Evolutionary conservation across 2,888 invertebrate genomes (phyloP).

Genomic region (Drosophila fulvimacula): DNA sequence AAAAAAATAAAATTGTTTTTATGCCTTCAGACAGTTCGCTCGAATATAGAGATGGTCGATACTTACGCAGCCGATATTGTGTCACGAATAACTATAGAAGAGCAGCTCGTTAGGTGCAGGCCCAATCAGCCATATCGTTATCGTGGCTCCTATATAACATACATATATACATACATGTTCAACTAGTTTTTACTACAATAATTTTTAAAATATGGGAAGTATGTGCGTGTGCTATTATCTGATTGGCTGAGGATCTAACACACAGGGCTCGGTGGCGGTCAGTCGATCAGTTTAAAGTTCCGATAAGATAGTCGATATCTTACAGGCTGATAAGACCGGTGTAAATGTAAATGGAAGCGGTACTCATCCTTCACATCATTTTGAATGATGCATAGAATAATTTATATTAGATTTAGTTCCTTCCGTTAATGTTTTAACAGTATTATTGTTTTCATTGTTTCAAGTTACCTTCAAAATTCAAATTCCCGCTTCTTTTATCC

Average conservation of each 20-base stretch:
- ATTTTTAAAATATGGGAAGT: background rate
- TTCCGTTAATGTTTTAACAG: background rate
- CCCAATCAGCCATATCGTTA: conserved; percentile 10
- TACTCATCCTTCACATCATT: background rate
- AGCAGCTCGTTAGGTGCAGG: too few species aligned
- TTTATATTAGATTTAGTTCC: background rate
- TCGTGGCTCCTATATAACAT: background rate
- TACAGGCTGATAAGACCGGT: background rate
- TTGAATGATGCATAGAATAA: background rate
- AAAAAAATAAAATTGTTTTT: conserved; percentile 42
- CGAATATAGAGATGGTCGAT: conserved; percentile 47
- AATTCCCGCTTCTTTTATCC: background rate
- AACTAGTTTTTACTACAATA: background rate
- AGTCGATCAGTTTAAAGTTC: background rate
- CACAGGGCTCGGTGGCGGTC: background rate
- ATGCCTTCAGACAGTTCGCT: conserved; percentile 41
- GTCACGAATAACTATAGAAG: conserved; percentile 37
- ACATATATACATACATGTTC: background rate
- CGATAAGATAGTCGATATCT: conserved; percentile 1
- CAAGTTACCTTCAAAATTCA: background rate
- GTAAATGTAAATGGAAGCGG: conserved; percentile 1
- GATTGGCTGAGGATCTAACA: background rate
- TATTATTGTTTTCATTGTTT: background rate
- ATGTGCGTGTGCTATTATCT: background rate
- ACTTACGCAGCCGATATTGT: conserved; percentile 20